A percentile compares a stretch with the other conserved stretches of the same genome.
Evolutionary conservation across 30 jellyfish, hydroid and myxozoan species (phyloP).

Genomic region (Clytia hemisphaerica): DNA sequence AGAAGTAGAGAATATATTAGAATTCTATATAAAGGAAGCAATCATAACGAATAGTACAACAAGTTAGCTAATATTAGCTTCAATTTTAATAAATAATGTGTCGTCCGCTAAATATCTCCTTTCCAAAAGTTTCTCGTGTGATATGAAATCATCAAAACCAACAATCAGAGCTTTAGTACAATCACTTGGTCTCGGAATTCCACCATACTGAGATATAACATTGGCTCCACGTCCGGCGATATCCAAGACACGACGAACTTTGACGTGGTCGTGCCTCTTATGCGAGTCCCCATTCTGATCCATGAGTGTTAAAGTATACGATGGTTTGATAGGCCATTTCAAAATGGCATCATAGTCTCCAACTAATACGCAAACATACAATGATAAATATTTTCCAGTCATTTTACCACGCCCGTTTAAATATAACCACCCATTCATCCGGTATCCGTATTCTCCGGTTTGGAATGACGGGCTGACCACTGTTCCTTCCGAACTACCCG

Average conservation of each 20-base stretch:
- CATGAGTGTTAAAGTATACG: constrained; percentile 54
- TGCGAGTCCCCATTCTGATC: constrained; percentile 62
- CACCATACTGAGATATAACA: constrained; percentile 53
- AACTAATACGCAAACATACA: constrained; percentile 72
- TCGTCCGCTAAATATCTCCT: constrained; percentile 61
- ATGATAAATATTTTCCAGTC: constrained; percentile 65
- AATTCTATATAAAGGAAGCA: no score
- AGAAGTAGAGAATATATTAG: no score
- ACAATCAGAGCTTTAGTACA: constrained; percentile 70
- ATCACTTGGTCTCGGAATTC: constrained; percentile 64
- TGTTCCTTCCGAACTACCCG: constrained; percentile 72
- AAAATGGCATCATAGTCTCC: constrained; percentile 90
- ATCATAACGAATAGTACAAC: no score
- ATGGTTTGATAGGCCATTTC: constrained; percentile 84
- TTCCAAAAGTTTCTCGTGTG: constrained; percentile 63
- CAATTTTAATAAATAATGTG: constrained; percentile 52
- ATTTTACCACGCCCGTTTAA: constrained; percentile 82
- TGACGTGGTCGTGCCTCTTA: constrained; percentile 65
- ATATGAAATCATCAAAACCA: constrained; percentile 82
- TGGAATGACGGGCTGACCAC: constrained; percentile 61
- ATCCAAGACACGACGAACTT: constrained; percentile 64
- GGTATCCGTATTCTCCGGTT: constrained; percentile 70
- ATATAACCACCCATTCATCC: constrained; percentile 85
- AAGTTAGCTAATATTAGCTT: constrained; percentile 62
- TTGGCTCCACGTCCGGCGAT: constrained; percentile 70